These are phyloP conservation scores for Leptinotarsa juncta DNA, from an alignment of 2,888 invertebrate genomes.

Conservation along the genomic window DNA sequence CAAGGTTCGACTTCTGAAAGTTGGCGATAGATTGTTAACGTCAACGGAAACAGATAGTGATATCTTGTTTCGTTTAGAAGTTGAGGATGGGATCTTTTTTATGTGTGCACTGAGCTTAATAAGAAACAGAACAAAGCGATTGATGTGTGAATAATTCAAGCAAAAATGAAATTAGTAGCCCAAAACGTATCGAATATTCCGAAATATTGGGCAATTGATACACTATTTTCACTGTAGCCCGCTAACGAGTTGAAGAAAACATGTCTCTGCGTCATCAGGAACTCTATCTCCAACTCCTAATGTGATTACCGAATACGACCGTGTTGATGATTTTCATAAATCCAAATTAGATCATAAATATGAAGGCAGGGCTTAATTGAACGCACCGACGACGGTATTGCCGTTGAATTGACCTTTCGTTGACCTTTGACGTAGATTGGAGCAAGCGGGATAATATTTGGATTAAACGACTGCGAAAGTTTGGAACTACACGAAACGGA, in stretches of 20 bases:
- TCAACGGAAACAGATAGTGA: too few relatives aligned
- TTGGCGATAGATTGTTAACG: too few relatives aligned
- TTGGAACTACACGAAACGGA: neutral
- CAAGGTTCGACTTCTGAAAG: too few relatives aligned
- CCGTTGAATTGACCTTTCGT: constrained; percentile 7
- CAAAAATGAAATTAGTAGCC: neutral
- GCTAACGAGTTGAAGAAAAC: constrained; percentile 4
- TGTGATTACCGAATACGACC: constrained; percentile 1
- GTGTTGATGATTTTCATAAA: constrained; percentile 16
- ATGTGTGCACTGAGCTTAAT: neutral
- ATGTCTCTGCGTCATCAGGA: neutral
- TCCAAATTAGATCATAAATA: constrained; percentile 14
- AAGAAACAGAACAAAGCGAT: neutral
- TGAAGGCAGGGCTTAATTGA: constrained; percentile 7
- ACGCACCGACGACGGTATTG: constrained; percentile 6
- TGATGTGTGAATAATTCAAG: neutral
- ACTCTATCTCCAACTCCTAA: neutral
- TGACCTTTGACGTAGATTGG: neutral
- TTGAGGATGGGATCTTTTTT: too few relatives aligned
- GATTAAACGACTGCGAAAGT: constrained; percentile 3
- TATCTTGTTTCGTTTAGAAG: too few relatives aligned
- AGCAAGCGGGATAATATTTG: constrained; percentile 8
- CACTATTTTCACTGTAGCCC: neutral
- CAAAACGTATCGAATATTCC: neutral
- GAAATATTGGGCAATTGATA: neutral